Base-by-base conservation (phyloP, 2,113 vertebrate species). In the Bolborhynchus lineola region DNA sequence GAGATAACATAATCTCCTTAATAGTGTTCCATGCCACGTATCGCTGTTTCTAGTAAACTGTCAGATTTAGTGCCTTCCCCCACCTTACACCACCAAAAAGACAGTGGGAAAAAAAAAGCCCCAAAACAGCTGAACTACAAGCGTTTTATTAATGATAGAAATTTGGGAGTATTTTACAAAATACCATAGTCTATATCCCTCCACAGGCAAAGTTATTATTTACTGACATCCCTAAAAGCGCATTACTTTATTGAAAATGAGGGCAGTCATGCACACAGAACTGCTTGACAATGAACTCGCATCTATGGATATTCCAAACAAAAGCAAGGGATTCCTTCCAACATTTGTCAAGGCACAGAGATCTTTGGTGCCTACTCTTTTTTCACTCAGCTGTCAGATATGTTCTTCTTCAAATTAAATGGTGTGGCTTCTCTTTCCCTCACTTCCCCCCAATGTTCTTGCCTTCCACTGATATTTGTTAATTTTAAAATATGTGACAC, bases 1-100 rank as follows among this genome's bases (percentile, higher is more conserved):
- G 74, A 93, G 94, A 96, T 92, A 92, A 96, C 74, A 80, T 82
- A 72, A 92, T 70, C 92, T 94, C 82, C 80, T 93, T 80, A 94
- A 94, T 21, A 75, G 68, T 9, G 29, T 70, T 85, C 80, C 53
- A 39, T 33, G n/a, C 74, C 57, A 81, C 21, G 1, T 67, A 80
- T 33, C 50, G 52, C 64, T 15, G 2, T 47, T 87, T 59, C 63
- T 49, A 84, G 60, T 37, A 44, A 87, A 87, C 37, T 37, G 72
- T 29, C 86, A 83, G 84, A 92, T 85, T 91, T 78, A 86, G 77
- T 52, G 60, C 62, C 39, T 67, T 76, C n/a, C 50, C 28, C 74
- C 37, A 23, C 9, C 59, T 71, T 52, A 60, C 10, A 17, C 25
- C 25, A 13, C 42, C 29, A 57, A 65, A 81, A 62, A 74, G 33